These are phyloP conservation scores for Pseudomugil gertrudae DNA, from an alignment of 2,797 vertebrate species.

Conservation along the genomic window DNA sequence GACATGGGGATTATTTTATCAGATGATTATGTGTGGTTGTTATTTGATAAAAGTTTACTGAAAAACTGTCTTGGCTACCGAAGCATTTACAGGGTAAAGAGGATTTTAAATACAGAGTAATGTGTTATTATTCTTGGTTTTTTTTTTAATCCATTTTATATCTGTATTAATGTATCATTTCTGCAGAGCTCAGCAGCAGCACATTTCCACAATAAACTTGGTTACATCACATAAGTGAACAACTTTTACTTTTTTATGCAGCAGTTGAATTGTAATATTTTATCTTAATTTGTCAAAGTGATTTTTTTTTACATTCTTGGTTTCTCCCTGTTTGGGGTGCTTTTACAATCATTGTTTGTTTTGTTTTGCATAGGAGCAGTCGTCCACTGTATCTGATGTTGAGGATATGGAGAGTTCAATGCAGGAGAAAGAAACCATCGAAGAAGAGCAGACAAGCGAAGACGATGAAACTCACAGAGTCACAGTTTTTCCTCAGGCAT, in stretches of 20 bases:
- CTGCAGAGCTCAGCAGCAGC: not conserved
- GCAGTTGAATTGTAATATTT: no score
- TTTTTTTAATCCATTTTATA: not conserved
- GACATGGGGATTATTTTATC: not conserved
- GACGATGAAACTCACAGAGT: slow-evolving; percentile 36
- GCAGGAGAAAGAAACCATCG: slow-evolving; percentile 26
- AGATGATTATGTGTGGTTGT: not conserved
- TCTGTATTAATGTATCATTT: not conserved
- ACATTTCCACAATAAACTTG: slow-evolving; percentile 1
- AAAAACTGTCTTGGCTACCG: not conserved
- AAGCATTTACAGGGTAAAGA: no score
- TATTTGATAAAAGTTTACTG: not conserved
- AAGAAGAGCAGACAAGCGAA: slow-evolving; percentile 32
- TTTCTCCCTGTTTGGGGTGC: not conserved
- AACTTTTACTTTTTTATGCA: not conserved
- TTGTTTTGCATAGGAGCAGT: slow-evolving; percentile 52
- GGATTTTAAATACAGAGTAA: not conserved
- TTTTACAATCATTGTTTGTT: not conserved
- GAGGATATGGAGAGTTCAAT: slow-evolving; percentile 43
- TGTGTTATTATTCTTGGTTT: not conserved
- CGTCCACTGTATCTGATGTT: slow-evolving; percentile 8
- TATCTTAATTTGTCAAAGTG: no score
- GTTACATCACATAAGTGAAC: not conserved
- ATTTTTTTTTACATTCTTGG: not conserved
- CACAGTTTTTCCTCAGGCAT: slow-evolving; percentile 22